Base-by-base conservation (phyloP, 2,797 vertebrate species). In the Enteromius paludinosus region DNA sequence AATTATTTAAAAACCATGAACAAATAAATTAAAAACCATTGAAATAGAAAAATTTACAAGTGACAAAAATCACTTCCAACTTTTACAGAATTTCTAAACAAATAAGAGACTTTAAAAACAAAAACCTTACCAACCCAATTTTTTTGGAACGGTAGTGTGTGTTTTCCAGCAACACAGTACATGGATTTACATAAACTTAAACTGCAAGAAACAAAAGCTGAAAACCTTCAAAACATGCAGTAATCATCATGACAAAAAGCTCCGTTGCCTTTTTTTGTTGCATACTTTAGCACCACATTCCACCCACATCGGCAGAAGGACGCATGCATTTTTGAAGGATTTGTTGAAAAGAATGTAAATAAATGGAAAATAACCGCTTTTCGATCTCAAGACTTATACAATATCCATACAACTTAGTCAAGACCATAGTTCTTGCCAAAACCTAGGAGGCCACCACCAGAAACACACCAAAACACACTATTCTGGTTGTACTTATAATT, bases 401-500 rank as follows among this genome's bases (percentile, higher is more conserved):
- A 20, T 23, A 47, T 47, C 12, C 14, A 33, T 25, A 81, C 18
- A 77, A 54, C 45, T 82, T 3, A 66, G 28, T 30, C 17, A 17
- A 65, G 35, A 33, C 41, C 52, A 25, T 78, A 25, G 59, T 43
- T 83, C 20, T n/a, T 59, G 62, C 78, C 62, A 52, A 68, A 62
- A 69, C 62, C 54, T 59, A 61, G 23, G 20, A 25, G 49, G 18
- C 49, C 49, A 11, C 20, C 30, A 41, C 35, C 9, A 65, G 20
- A 66, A 65, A 77, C 35, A 8, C 52, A 62, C 4, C 15, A 54
- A 78, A 82, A 75, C 52, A 73, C 30, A 74, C 41, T 18, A 69
- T 68, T 68, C 45, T 82, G 52, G 79, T 30, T 66, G 45, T 73
- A 52, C 69, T 23, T 52, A 72, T 23, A 71, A 61, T 73, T 64